Conservation (phyloP, 1,140 invertebrate genomes). For the roundworm (Caenorhabditis elegans) region WBcel235 BX284605.5:17726501-17727000, state of each 20-base stretch:
- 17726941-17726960: slow-evolving; percentile 11
- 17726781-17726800: too few species aligned
- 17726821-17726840: slow-evolving; percentile 51
- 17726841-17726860: slow-evolving; percentile 47
- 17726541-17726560: slow-evolving; percentile 82
- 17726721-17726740: too few species aligned
- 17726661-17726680: background rate
- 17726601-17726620: slow-evolving; percentile 81
- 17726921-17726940: slow-evolving; percentile 38
- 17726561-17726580: slow-evolving; percentile 79
- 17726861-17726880: slow-evolving; percentile 30
- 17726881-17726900: slow-evolving; percentile 48
- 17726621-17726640: slow-evolving; percentile 74
- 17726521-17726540: slow-evolving; percentile 88
- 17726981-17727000: too few species aligned
- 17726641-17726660: slow-evolving; percentile 56
- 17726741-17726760: too few species aligned
- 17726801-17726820: background rate
- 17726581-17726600: slow-evolving; percentile 79
- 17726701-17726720: background rate
- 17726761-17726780: too few species aligned
- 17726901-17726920: slow-evolving; percentile 37
- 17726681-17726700: background rate
- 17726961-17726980: too few species aligned
- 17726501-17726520: slow-evolving; percentile 82